Evolutionary conservation across 2,888 invertebrate genomes (phyloP).

Genomic region (Platypus cylindrus): DNA sequence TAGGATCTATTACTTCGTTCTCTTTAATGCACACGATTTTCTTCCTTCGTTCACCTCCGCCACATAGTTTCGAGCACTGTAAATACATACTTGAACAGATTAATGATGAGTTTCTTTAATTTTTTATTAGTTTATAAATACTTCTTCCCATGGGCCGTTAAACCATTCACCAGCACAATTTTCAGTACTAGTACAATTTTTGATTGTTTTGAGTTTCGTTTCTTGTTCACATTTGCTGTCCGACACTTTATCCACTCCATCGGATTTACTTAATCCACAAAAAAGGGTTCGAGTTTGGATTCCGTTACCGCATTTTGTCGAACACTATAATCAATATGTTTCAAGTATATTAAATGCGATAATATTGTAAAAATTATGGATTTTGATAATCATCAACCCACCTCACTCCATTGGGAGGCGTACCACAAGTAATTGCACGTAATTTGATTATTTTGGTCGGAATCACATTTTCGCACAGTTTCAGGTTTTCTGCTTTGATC

Average conservation of each 20-base stretch:
- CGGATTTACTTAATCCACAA: slow-evolving; percentile 60
- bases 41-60: slow-evolving; percentile 62
- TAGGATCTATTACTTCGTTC: slow-evolving; percentile 39
- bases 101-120: slow-evolving; percentile 1
- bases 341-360: too few species aligned
- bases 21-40: slow-evolving; percentile 68
- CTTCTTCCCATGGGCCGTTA: slow-evolving; percentile 70
- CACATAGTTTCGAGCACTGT: slow-evolving; percentile 69
- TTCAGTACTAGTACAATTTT: slow-evolving; percentile 57
- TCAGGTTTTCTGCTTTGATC: slow-evolving; percentile 45
- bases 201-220: slow-evolving; percentile 48
- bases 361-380: too few species aligned
- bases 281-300: slow-evolving; percentile 71
- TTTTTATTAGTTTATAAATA: slow-evolving; percentile 27
- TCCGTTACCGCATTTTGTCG: slow-evolving; percentile 76
- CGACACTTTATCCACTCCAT: slow-evolving; percentile 53
- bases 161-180: slow-evolving; percentile 82
- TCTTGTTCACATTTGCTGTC: slow-evolving; percentile 51
- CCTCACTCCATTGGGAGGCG: slow-evolving; percentile 84
- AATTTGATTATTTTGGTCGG: slow-evolving; percentile 35
- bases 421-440: slow-evolving; percentile 78
- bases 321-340: slow-evolving; percentile 62
- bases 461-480: slow-evolving; percentile 52
- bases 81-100: slow-evolving; percentile 11
- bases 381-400: too few species aligned